Percentiles rank a stretch among this genome's conserved stretches.
These are phyloP conservation scores for Tuberolachnus salignus DNA, from an alignment of 2,888 invertebrate genomes.

Conservation along the genomic window DNA sequence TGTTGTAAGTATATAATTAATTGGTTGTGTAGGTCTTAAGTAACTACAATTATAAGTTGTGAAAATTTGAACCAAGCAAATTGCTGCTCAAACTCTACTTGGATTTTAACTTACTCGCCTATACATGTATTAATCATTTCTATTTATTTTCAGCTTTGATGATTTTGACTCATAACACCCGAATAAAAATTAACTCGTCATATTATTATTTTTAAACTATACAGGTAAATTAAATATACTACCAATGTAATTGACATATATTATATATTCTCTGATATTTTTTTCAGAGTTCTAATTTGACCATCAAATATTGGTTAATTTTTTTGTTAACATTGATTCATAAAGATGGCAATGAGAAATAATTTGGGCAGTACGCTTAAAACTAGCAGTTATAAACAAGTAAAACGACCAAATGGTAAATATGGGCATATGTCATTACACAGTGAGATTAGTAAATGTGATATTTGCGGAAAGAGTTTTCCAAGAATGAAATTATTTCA, in stretches of 20 bases:
- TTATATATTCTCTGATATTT: neutral
- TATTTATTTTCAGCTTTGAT: slow-evolving; percentile 5
- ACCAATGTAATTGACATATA: neutral
- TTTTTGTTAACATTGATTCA: slow-evolving; percentile 21
- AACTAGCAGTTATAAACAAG: slow-evolving; percentile 33
- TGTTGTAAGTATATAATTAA: too few species aligned
- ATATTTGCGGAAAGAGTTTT: slow-evolving; percentile 46
- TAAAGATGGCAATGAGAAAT: slow-evolving; percentile 53
- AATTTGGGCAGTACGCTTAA: slow-evolving; percentile 33
- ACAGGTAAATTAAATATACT: slow-evolving; percentile 5
- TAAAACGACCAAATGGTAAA: slow-evolving; percentile 49
- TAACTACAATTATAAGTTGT: too few species aligned
- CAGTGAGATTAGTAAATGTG: slow-evolving; percentile 45
- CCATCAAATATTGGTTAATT: slow-evolving; percentile 18
- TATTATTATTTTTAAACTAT: neutral
- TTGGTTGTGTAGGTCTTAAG: too few species aligned
- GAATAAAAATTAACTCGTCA: neutral
- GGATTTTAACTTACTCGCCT: neutral
- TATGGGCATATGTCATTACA: slow-evolving; percentile 34
- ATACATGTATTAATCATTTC: neutral
- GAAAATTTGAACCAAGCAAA: too few species aligned
- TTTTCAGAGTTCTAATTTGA: slow-evolving; percentile 24
- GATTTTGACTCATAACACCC: neutral
- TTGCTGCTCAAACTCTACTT: neutral
- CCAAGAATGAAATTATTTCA: slow-evolving; percentile 51